Conservation (phyloP, 2,888 invertebrate species). For the Bellardia pandia region DNA sequence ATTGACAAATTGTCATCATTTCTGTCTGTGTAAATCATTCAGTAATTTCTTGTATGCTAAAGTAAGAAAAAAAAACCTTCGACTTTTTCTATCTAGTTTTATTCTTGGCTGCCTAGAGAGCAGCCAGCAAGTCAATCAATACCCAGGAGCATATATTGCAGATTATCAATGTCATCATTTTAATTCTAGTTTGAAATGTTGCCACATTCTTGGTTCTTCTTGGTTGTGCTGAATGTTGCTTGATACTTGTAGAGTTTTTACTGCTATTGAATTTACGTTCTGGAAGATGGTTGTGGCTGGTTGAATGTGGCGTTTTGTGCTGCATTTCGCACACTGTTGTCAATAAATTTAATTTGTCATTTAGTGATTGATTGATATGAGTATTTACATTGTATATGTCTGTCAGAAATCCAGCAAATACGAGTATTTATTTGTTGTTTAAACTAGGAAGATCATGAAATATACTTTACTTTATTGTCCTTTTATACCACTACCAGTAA, state of each 20-base stretch:
- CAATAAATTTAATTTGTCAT: conserved; percentile 71
- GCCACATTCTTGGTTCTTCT: conserved; percentile 30
- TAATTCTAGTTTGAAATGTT: conserved; percentile 55
- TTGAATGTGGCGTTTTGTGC: background rate
- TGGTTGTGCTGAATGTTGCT: background rate
- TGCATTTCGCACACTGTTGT: conserved; percentile 43
- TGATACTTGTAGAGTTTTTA: background rate
- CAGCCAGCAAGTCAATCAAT: conserved; percentile 11
- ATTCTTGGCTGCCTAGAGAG: conserved; percentile 29
- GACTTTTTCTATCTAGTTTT: conserved; percentile 5
- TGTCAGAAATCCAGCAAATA: background rate
- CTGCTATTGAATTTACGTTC: background rate
- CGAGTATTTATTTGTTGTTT: background rate
- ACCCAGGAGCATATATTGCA: conserved; percentile 55
- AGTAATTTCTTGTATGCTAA: conserved; percentile 45
- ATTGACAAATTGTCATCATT: conserved; percentile 71
- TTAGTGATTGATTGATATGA: conserved; percentile 64
- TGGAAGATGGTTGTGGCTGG: background rate
- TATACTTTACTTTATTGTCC: no score
- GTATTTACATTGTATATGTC: conserved; percentile 17
- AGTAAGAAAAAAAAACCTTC: conserved; percentile 11
- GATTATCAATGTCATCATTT: conserved; percentile 68
- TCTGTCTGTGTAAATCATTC: conserved; percentile 66
- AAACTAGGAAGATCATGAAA: background rate
- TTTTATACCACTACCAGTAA: no score